Evolutionary conservation across 2,888 invertebrate genomes (phyloP), one percentile per base, ranked within the genome.

Genomic region (Ochropacha duplaris): DNA sequence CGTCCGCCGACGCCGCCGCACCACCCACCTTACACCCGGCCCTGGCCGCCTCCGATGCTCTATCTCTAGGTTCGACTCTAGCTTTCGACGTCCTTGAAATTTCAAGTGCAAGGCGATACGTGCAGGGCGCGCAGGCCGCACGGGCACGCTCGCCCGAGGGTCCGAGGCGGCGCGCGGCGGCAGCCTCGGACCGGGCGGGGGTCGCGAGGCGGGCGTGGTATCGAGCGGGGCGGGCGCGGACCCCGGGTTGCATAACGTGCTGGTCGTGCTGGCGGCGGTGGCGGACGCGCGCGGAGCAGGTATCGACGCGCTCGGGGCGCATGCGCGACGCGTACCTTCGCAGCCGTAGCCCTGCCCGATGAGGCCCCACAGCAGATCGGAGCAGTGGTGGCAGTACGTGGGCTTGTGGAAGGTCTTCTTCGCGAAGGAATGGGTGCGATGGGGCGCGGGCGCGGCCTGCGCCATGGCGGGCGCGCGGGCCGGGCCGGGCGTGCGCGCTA

Each of bases 341-440:
- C 99, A 99, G 92, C 98, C 98, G 95, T 97, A 99, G 94, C 99
- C 99, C 94, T 99, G 99, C 93, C 99, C 98, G 92, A 99, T 98
- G 94, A 99, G 96, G 92, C 99, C 99, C 99, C 99, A 99, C 87
- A 99, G 96, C 96, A 99, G 97, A 94, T 99, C 99, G 92, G 99
- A 98, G 95, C 99, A 99, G 95, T 99, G 99, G 95, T 99, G 99
- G 95, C 99, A 99, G 95, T 99, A 99, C 85, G 99, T 98, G 92
- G 99, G 99, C 95, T 99, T 99, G 95, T 99, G 99, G 95, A 99
- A 99, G 94, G 99, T 99, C 95, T 99, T 99, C 96, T 99, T 99
- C 94, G 96, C 96, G 96, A 99, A 99, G 95, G 97, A 98, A 95
- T 99, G 99, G 90, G 94, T 93, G 93, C 93, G 92, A 91, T 94